Evolutionary conservation across 2,888 invertebrate species (phyloP).

Genomic region (Calameuta pallipes): DNA sequence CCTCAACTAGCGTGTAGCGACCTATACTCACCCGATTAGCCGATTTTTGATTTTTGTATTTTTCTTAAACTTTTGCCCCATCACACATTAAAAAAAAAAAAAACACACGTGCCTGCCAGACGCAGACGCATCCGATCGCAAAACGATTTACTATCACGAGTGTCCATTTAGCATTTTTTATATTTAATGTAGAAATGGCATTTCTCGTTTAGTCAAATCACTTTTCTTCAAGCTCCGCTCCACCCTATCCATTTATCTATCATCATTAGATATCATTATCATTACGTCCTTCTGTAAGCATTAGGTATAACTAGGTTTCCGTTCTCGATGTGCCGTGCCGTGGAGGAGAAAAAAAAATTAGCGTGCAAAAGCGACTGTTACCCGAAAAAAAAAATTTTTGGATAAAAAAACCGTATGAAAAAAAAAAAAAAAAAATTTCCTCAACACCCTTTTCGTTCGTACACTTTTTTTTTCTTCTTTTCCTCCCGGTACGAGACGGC

Average conservation of each 20-base stretch:
- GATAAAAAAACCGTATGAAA: background rate
- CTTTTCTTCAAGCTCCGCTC: slow-evolving; percentile 16
- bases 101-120: background rate
- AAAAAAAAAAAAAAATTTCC: background rate
- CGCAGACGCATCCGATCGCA: background rate
- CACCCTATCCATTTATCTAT: slow-evolving; percentile 24
- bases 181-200: background rate
- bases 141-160: background rate
- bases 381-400: background rate
- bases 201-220: background rate
- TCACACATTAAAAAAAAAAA: background rate
- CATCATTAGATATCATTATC: slow-evolving; percentile 30
- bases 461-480: background rate
- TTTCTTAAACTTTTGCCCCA: background rate
- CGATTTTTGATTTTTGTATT: background rate
- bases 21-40: background rate
- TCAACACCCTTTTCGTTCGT: background rate
- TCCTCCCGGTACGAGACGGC: background rate
- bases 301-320: slow-evolving; percentile 56
- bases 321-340: slow-evolving; percentile 54
- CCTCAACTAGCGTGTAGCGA: background rate
- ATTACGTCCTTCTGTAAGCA: slow-evolving; percentile 55
- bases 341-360: slow-evolving; percentile 29
- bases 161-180: background rate
- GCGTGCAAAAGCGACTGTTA: no score